Evolutionary conservation across 2,113 vertebrate genomes (phyloP).

Genomic region (Trinectes maculatus): DNA sequence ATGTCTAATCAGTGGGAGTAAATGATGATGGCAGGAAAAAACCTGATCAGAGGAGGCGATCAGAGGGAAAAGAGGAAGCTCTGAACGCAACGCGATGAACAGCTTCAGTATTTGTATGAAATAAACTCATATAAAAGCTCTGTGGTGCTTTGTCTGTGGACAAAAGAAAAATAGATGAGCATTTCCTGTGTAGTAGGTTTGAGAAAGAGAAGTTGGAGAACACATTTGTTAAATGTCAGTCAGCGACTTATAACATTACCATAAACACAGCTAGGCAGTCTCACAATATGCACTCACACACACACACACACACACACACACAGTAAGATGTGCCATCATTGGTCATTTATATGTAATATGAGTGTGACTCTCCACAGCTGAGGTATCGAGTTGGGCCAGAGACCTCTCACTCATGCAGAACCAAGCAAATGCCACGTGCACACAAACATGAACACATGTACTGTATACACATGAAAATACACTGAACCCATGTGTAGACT

Average conservation of each 20-base stretch:
- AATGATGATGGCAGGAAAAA: conserved; percentile 46
- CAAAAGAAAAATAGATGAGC: too few species aligned
- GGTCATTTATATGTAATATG: conserved; percentile 70
- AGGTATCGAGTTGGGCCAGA: conserved; percentile 66
- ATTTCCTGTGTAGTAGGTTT: too few species aligned
- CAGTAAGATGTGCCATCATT: conserved; percentile 52
- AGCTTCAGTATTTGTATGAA: conserved; percentile 30
- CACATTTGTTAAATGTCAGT: too few species aligned
- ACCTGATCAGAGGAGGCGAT: conserved; percentile 13
- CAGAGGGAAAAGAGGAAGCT: conserved; percentile 22
- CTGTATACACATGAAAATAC: conserved; percentile 47
- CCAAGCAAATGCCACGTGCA: conserved; percentile 55
- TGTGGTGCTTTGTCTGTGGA: too few species aligned
- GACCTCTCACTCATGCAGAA: conserved; percentile 60
- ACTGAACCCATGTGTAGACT: conserved; percentile 33
- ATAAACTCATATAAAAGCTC: conserved; percentile 29
- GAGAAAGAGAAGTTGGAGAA: too few species aligned
- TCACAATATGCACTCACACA: background rate
- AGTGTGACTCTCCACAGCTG: conserved; percentile 76
- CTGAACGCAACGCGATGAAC: conserved; percentile 38
- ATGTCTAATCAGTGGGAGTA: conserved; percentile 69
- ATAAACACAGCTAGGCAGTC: too few species aligned
- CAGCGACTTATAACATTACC: too few species aligned
- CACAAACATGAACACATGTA: conserved; percentile 36
- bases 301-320: conserved; percentile 2